Conservation (phyloP, 2,888 invertebrate genomes). For the Spialia ferax region DNA sequence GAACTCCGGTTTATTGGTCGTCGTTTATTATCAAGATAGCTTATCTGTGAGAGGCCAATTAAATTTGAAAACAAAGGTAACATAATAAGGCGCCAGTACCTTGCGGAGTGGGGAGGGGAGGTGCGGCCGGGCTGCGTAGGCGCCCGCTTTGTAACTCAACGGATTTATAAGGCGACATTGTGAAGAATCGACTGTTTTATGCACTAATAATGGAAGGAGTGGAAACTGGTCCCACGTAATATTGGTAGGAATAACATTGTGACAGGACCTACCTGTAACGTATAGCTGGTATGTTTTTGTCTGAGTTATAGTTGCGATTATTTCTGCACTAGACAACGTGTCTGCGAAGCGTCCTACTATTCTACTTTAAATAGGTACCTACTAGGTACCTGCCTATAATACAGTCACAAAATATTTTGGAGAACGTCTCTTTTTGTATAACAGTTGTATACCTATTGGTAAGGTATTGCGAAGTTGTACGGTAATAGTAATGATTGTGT, state of each 20-base stretch:
- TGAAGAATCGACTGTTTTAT: slow-evolving; percentile 60
- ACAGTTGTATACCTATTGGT: no score
- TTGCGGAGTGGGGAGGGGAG: slow-evolving; percentile 54
- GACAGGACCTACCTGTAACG: background rate
- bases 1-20: slow-evolving; percentile 83
- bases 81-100: slow-evolving; percentile 84
- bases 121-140: slow-evolving; percentile 75
- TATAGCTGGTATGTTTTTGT: background rate
- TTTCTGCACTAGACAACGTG: background rate
- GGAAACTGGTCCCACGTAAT: slow-evolving; percentile 12
- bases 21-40: slow-evolving; percentile 86
- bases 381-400: no score
- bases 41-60: slow-evolving; percentile 85
- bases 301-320: background rate
- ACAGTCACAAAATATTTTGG: no score
- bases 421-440: no score
- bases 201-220: slow-evolving; percentile 34
- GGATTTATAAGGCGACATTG: slow-evolving; percentile 64
- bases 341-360: no score
- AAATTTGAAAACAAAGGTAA: slow-evolving; percentile 87
- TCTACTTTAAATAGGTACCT: no score
- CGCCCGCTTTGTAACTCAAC: slow-evolving; percentile 77
- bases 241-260: slow-evolving; percentile 22
- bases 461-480: no score
- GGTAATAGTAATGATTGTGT: no score